A percentile compares a stretch with the other conserved stretches of the same genome.
Conservation (phyloP, 2,113 vertebrate genomes). For the Cyanistes caeruleus region DNA sequence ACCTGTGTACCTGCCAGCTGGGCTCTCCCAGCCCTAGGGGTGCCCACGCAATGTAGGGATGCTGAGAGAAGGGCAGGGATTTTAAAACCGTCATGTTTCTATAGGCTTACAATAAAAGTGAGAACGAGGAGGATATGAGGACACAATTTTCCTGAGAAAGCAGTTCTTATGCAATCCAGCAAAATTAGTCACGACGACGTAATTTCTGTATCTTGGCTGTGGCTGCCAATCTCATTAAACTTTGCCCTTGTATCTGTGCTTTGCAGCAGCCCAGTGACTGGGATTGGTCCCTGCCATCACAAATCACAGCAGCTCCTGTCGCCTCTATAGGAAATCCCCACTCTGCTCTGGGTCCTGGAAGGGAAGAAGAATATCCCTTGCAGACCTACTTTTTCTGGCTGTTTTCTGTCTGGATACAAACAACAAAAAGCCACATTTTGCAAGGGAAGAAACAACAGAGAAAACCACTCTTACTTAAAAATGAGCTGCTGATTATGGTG, state of each 20-base stretch:
- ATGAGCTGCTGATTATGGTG: not conserved
- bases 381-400: not conserved
- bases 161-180: not conserved
- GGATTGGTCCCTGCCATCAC: not conserved
- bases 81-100: not conserved
- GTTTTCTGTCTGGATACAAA: not conserved
- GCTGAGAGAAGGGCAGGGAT: not conserved
- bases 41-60: fast-evolving
- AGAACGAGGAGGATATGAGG: not conserved
- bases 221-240: not conserved
- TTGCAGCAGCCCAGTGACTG: not conserved
- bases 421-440: not conserved
- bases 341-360: not conserved
- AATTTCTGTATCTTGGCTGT: not conserved
- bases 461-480: not conserved
- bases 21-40: not conserved
- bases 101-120: not conserved
- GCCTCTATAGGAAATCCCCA: not conserved
- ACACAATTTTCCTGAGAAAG: not conserved
- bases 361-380: not conserved
- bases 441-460: not conserved
- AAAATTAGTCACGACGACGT: not conserved
- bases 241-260: not conserved
- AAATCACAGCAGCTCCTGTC: not conserved
- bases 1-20: fast-evolving